Base-by-base conservation (phyloP, 2,113 vertebrate genomes). In the Opisthocomus hoazin region DNA sequence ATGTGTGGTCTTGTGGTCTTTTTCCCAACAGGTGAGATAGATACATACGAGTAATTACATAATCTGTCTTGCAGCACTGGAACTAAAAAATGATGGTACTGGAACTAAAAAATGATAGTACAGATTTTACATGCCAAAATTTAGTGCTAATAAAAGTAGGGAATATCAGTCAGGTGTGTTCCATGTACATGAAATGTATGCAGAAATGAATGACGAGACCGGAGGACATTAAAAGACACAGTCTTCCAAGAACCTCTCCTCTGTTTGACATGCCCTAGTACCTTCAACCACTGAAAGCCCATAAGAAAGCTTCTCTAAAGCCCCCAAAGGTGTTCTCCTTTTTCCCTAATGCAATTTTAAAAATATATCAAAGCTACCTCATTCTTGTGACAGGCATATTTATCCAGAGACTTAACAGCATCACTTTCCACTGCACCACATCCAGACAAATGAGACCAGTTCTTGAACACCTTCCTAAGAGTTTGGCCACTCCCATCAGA, bases 31-130 rank as follows among this genome's bases (percentile, higher is more conserved):
- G 48, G 37, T 41, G 61, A 90, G 66, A 36, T 3, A 63, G 30
- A 43, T 0, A 84, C 18, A 17, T 8, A 22, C 0, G 2, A 45
- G 12, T 32, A 21, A 53, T 15, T n/a, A n/a, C 15, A 54, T 45
- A 34, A 60, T 2, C 15, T 41, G 19, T 19, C 57, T 21, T 39
- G 41, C 36, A 90, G 88, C 43, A 37, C 43, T 46, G 13, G 81
- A 56, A n/a, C 34, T 45, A 17, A 43, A 54, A 51, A 58, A 39
- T 6, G 11, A 23, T 9, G 15, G 39, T 34, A 56, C 12, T n/a
- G n/a, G n/a, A 74, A 64, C 23, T 45, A 17, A 43, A 54, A 51
- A 58, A 39, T 6, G 11, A 23, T 9, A 13, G 39, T 34, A 56
- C 12, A 34, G 50, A 34, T 54, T 48, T 46, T 37, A n/a, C 15